Evolutionary conservation across 35 echinoderm and acorn worm genomes (phyloP).

Genomic region (Heliocidaris erythrogramma): DNA sequence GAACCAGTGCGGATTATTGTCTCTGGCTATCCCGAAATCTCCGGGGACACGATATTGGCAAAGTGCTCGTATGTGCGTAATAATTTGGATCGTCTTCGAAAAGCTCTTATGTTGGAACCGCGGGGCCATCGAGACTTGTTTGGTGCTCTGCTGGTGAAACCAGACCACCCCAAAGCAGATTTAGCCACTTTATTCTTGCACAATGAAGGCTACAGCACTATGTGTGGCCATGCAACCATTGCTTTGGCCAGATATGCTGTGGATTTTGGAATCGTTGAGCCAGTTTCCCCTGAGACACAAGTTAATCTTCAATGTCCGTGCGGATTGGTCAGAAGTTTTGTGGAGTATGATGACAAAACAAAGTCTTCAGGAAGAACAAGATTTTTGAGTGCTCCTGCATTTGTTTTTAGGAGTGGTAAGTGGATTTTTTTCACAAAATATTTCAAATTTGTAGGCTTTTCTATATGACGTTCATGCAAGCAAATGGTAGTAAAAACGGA

Average conservation of each 20-base stretch:
- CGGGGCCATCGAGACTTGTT: constrained; percentile 89
- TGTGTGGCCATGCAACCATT: constrained; percentile 79
- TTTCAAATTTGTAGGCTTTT: no score
- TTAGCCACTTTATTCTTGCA: constrained; percentile 82
- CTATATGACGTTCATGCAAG: no score
- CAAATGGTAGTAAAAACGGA: no score
- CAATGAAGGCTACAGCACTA: constrained; percentile 98
- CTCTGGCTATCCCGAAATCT: constrained; percentile 77
- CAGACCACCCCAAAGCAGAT: constrained; percentile 68
- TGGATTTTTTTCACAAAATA: no score
- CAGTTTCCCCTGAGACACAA: constrained; percentile 70
- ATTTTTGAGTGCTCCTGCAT: constrained; percentile 92
- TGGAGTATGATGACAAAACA: constrained; percentile 70
- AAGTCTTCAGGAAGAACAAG: constrained; percentile 69
- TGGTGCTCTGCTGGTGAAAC: constrained; percentile 73
- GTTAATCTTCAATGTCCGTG: constrained; percentile 95
- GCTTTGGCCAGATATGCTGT: constrained; percentile 63
- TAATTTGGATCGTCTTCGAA: constrained; percentile 72
- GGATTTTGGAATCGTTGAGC: constrained; percentile 65
- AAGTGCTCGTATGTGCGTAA: constrained; percentile 76
- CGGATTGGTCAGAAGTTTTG: constrained; percentile 83
- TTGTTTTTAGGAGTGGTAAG: constrained; percentile 82
- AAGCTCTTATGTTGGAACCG: constrained; percentile 87
- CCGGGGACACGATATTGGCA: constrained; percentile 73
- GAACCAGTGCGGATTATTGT: constrained; percentile 84